Evolutionary conservation across 2,797 vertebrate species (phyloP).

Genomic region (Dermochelys coriacea): DNA sequence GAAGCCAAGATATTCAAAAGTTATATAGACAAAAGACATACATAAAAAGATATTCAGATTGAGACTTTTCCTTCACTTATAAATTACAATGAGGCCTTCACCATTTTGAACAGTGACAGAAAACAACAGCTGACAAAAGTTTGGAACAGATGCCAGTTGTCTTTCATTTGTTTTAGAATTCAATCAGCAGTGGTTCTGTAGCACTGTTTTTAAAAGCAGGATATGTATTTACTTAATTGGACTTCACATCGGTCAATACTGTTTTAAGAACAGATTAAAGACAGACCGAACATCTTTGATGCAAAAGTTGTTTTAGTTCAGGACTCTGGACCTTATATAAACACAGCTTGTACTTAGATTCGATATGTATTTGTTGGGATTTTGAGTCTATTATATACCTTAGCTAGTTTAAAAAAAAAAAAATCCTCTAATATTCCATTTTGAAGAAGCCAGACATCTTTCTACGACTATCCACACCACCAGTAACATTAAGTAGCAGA

Average conservation of each 20-base stretch:
- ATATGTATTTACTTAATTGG: slow-evolving; percentile 51
- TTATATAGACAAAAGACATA: slow-evolving; percentile 39
- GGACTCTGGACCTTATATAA: slow-evolving; percentile 68
- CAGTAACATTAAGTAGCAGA: slow-evolving; percentile 65
- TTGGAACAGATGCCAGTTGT: slow-evolving; percentile 80
- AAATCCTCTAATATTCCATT: slow-evolving; percentile 68
- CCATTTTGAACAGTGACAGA: slow-evolving; percentile 80
- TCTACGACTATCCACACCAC: slow-evolving; percentile 70
- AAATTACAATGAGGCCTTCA: slow-evolving; percentile 74
- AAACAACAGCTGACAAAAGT: slow-evolving; percentile 82
- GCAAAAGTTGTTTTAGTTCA: slow-evolving; percentile 56
- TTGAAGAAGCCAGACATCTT: slow-evolving; percentile 77
- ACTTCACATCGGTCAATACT: slow-evolving; percentile 54
- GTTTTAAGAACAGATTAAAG: slow-evolving; percentile 62
- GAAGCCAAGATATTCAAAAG: slow-evolving; percentile 63
- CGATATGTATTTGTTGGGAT: slow-evolving; percentile 68
- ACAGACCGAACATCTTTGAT: slow-evolving; percentile 68
- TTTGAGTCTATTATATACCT: slow-evolving; percentile 76
- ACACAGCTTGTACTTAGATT: slow-evolving; percentile 76
- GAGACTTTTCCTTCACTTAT: slow-evolving; percentile 69
- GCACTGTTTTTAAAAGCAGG: slow-evolving; percentile 72
- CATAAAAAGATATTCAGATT: slow-evolving; percentile 54
- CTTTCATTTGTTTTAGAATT: slow-evolving; percentile 78
- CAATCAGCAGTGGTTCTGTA: slow-evolving; percentile 77
- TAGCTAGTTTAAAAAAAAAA: slow-evolving; percentile 75